Evolutionary conservation across 2,888 invertebrate species (phyloP), one percentile per base, ranked within the genome.

Genomic region (Crematogaster levior): DNA sequence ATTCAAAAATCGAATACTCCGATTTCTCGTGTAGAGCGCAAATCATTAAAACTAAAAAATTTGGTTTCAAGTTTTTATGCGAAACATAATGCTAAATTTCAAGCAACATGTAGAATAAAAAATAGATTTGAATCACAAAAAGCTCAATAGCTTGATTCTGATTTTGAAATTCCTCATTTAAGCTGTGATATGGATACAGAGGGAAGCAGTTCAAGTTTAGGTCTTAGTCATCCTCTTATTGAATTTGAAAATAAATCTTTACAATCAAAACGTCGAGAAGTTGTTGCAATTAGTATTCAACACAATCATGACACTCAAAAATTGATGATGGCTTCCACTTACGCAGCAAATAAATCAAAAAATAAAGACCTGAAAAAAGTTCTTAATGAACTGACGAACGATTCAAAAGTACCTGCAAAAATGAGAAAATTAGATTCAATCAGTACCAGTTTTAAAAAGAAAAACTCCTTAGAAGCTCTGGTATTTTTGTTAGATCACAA

Each of bases 191-290:
- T 18, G 30, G 60, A 60, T 60, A 18, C 27, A 30, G 60, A 60
- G 6, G 30, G 18, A 60, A 60, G 60, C 60, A 60, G 34, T 60
- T 24, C 30, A 60, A 30, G 60, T 60, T 27, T 30, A 60, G 60
- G n/a, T n/a, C n/a, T n/a, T n/a, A n/a, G 60, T 60, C 60, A 5
- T 60, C 30, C 60, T 30, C 60, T 18, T 60, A n/a, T 60, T 60
- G 60, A 60, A 60, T 60, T 30, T 60, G 15, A 60, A 60, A 60
- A 60, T 60, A 60, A 60, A 60, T 60, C 60, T 60, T 60, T 60
- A 10, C 60, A 12, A 12, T 60, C 30, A 60, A 43, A 43, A 15
- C 43, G 43, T 43, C 43, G 12, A 43, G 43, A 43, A 43, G 43
- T 15, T 43, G 43, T 30, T 60, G 60, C 60, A 27, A 60, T 60